Evolutionary conservation across 2,113 vertebrate species (phyloP).

Genomic region (Dromiciops gliroides): DNA sequence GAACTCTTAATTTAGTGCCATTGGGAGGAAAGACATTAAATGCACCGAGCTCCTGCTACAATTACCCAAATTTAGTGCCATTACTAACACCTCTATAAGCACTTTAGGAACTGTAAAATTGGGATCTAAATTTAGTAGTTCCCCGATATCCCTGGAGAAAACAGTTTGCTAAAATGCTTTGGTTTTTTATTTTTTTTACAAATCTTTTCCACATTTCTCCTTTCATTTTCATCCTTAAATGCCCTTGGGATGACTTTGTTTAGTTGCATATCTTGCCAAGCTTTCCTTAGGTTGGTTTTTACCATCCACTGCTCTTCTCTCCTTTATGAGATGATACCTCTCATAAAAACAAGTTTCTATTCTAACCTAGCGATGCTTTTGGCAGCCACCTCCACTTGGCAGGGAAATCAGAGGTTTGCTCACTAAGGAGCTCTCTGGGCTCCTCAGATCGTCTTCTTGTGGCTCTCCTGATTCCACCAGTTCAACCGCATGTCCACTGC

Average conservation of each 20-base stretch:
- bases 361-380: not conserved
- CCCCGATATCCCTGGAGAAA: not conserved
- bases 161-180: not conserved
- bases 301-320: not conserved
- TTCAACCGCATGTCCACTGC: not conserved
- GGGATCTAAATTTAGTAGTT: not conserved
- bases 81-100: not conserved
- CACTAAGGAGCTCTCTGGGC: not conserved
- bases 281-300: not conserved
- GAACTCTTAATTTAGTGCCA: not conserved
- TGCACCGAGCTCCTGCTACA: too few species aligned
- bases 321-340: not conserved
- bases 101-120: not conserved
- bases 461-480: not conserved
- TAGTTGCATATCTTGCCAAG: not conserved
- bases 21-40: too few species aligned
- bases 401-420: not conserved
- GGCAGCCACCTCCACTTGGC: not conserved
- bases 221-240: not conserved
- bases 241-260: not conserved
- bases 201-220: not conserved
- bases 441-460: not conserved
- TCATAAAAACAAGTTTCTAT: not conserved
- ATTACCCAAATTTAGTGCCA: not conserved
- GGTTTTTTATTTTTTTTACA: too few species aligned